phyloP scores from a whole-genome alignment of 1,140 invertebrate species.

The Galendromus occidentalis region DNA sequence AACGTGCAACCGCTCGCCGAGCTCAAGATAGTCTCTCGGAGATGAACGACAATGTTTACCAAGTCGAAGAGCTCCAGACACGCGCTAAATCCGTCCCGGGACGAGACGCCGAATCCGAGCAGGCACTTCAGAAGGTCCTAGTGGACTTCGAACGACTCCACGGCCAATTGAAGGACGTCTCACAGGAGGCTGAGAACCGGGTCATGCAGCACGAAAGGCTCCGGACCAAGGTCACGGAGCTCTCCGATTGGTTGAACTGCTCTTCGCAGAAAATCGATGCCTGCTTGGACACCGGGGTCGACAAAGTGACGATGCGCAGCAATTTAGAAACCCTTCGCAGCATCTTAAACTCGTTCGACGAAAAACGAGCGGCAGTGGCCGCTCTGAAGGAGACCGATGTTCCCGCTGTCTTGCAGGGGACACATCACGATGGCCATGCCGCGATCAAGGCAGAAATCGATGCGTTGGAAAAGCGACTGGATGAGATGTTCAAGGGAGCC shows the following conservation, averaged over 20 bases:
- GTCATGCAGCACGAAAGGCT: background rate
- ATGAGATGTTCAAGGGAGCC: slow-evolving; percentile 43
- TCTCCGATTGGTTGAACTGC: slow-evolving; percentile 10
- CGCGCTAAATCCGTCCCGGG: background rate
- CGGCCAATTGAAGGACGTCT: background rate
- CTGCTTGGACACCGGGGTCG: background rate
- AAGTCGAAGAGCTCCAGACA: background rate
- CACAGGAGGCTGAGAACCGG: background rate
- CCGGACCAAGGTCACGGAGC: background rate
- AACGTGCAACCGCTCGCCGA: slow-evolving; percentile 36
- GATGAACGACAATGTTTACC: slow-evolving; percentile 6
- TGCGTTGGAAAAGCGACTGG: slow-evolving; percentile 19
- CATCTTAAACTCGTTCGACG: background rate
- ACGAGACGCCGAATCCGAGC: slow-evolving; percentile 8
- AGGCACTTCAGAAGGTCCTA: background rate
- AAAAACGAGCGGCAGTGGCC: background rate
- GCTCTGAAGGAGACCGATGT: slow-evolving; percentile 23
- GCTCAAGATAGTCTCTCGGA: slow-evolving; percentile 16
- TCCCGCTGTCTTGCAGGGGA: slow-evolving; percentile 73
- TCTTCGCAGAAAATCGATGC: background rate
- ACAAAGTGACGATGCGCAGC: slow-evolving; percentile 5
- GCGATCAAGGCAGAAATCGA: slow-evolving; percentile 41
- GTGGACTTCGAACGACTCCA: background rate
- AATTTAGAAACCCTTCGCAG: background rate
- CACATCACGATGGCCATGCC: slow-evolving; percentile 58